Evolutionary conservation across 2,888 invertebrate species (phyloP), one percentile per base, ranked within the genome.

Genomic region (Catocala nupta): DNA sequence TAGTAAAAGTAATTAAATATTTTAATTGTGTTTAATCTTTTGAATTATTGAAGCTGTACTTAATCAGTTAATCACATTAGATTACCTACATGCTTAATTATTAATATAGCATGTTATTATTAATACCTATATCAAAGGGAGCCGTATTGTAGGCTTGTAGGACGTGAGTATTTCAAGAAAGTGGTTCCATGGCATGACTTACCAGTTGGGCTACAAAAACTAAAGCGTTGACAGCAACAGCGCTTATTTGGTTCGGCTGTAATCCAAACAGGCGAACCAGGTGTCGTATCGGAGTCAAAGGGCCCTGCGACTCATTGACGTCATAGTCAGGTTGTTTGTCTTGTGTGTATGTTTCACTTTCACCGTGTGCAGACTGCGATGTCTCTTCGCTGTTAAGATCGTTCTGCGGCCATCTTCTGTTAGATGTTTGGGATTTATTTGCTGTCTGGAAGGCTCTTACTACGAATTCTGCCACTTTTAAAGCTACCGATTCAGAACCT

Each of bases 141-240:
- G 4, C 25, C 25, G 25, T 25, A 25, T 25, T 4, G 25, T 25
- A 25, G 16, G 25, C 25, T 25, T 25, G 25, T 25, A 39, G 36
- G 1, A 39, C 36, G 6, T 39, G 8, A 39, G 36, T 39, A 39
- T 8, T 39, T 7, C 36, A 39, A 39, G 36, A 39, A 39, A 39
- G 36, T 39, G 36, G 9, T 8, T 8, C 6, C 36, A 39, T 7
- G 25, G 25, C 16, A 52, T 11, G 39, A 62, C 76, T 94, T 90
- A 97, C 98, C 96, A 97, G 95, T 90, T 98, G 97, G 0, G 98
- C 97, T 12, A 98, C 95, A 88, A 97, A 97, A 70, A 98, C 96
- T 12, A 98, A 94, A 16, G 97, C 97, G 85, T 98, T 98, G 12
- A 98, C 95, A 11, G 97, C 97, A 47, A 98, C 96, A 0, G 98